Evolutionary conservation across 2,888 invertebrate species (phyloP).

Genomic region (Drosophila acutilabella): DNA sequence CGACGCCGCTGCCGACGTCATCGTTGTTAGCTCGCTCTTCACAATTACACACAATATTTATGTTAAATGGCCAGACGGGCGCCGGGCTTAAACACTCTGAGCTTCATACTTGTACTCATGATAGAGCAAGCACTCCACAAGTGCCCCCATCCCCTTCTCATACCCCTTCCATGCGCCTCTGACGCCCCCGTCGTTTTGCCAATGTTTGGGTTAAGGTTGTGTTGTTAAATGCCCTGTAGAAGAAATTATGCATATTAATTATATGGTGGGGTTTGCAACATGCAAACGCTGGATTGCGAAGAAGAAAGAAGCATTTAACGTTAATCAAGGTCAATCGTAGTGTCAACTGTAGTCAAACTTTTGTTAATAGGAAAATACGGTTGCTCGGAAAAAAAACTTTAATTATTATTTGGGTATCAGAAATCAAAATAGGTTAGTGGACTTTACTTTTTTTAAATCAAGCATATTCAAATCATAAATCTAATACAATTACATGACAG

Average conservation of each 20-base stretch:
- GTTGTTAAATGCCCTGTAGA: conserved; percentile 2
- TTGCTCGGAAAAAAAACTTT: too few relatives aligned
- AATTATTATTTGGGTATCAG: too few relatives aligned
- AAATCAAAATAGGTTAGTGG: too few relatives aligned
- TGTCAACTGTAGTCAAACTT: too few relatives aligned
- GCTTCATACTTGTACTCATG: conserved; percentile 27
- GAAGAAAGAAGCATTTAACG: too few relatives aligned
- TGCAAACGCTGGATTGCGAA: too few relatives aligned
- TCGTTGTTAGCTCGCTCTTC: conserved; percentile 46
- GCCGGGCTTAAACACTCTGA: conserved; percentile 48
- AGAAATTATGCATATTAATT: too few relatives aligned
- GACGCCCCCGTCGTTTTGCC: not conserved
- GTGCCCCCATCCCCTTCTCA: not conserved
- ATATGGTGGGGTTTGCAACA: too few relatives aligned
- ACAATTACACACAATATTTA: conserved; percentile 76
- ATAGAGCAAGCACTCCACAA: conserved; percentile 41
- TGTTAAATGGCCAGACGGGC: conserved; percentile 74
- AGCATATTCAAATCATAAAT: too few relatives aligned
- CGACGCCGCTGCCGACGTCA: conserved; percentile 32
- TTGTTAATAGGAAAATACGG: too few relatives aligned
- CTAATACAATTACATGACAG: not conserved
- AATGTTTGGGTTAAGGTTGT: conserved; percentile 37
- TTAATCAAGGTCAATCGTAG: too few relatives aligned
- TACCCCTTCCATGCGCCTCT: not conserved
- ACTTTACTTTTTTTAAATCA: too few relatives aligned